A percentile compares a stretch with the other conserved stretches of the same genome.
Conservation (phyloP, 2,888 invertebrate species). For the Ptilodon capucinus region DNA sequence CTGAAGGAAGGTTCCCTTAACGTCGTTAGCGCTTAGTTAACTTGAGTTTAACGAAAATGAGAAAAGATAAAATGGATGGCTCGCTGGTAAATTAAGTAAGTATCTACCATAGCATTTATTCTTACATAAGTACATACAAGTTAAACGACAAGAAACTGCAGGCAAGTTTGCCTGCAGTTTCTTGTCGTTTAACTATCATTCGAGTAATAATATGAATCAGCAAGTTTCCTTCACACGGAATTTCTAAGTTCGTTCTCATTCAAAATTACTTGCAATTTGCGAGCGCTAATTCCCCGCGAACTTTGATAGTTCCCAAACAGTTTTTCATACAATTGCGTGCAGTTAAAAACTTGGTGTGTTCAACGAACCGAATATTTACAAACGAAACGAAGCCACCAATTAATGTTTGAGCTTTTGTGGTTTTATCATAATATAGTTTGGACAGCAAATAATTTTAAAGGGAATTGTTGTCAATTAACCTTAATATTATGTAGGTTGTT, state of each 20-base stretch:
- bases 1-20: too few species aligned
- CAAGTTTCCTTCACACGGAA: slow-evolving; percentile 50
- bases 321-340: slow-evolving; percentile 55
- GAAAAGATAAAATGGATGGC: too few species aligned
- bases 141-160: too few species aligned
- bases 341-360: slow-evolving; percentile 46
- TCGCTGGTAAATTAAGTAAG: too few species aligned
- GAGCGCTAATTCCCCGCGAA: slow-evolving; percentile 52
- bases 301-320: slow-evolving; percentile 62
- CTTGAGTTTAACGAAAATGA: too few species aligned
- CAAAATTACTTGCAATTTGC: slow-evolving; percentile 63
- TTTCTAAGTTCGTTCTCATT: slow-evolving; percentile 54
- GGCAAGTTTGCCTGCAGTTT: slow-evolving; percentile 8
- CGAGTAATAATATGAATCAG: slow-evolving; percentile 32
- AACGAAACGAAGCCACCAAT: slow-evolving; percentile 2
- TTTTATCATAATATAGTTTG: too few species aligned
- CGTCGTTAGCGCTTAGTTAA: too few species aligned
- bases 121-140: background rate
- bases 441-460: too few species aligned
- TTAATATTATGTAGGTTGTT: too few species aligned
- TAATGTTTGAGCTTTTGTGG: slow-evolving; percentile 6
- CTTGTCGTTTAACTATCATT: slow-evolving; percentile 23
- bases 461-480: too few species aligned
- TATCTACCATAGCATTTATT: background rate
- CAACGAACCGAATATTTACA: slow-evolving; percentile 39